phyloP scores from a whole-genome alignment of 2,113 vertebrate genomes.

The Tachysurus vachellii region DNA sequence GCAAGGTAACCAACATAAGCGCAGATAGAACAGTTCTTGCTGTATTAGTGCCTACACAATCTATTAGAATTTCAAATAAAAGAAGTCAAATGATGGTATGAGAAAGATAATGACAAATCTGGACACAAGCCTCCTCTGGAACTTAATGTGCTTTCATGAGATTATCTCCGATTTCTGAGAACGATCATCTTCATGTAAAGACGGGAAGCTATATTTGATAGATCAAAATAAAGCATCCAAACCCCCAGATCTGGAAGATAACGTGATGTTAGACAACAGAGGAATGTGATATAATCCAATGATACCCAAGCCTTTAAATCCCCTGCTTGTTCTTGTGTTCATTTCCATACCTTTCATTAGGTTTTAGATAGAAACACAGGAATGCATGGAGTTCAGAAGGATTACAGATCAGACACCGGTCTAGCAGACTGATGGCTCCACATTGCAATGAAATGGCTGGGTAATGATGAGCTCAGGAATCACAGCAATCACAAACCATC shows the following conservation, averaged over 20 bases:
- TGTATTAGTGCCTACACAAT: background rate
- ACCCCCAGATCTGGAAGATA: background rate
- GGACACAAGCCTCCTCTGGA: too few species aligned
- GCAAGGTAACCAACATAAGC: background rate
- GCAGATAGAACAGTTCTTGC: background rate
- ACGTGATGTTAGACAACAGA: background rate
- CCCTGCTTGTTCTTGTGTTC: background rate
- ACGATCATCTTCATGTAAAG: background rate
- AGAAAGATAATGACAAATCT: background rate
- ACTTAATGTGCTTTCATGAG: background rate
- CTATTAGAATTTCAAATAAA: background rate
- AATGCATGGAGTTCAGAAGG: background rate
- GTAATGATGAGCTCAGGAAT: background rate
- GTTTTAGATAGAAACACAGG: background rate
- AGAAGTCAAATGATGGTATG: background rate
- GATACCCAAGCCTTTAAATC: background rate
- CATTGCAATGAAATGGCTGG: background rate
- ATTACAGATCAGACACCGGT: background rate
- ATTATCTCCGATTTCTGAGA: background rate
- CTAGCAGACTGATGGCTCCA: background rate
- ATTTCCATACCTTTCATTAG: background rate
- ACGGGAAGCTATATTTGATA: background rate
- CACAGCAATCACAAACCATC: background rate
- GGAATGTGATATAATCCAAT: background rate
- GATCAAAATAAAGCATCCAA: background rate